phyloP scores from a whole-genome alignment of 2,113 vertebrate genomes.

The Pelecanus crispus region DNA sequence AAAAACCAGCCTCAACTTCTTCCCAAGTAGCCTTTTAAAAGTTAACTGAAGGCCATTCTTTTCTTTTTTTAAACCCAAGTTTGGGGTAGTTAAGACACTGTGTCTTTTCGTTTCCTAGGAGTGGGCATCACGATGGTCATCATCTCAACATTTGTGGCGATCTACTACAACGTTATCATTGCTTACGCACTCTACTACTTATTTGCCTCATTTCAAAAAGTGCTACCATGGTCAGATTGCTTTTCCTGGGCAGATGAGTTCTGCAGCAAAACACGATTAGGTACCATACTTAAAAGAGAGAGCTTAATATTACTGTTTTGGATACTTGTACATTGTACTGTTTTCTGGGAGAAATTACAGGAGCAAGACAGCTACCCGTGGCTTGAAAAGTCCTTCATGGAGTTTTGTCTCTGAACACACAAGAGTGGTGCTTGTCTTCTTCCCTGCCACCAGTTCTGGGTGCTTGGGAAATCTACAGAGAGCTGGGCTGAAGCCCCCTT shows the following conservation, averaged over 20 bases:
- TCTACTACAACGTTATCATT: conserved; percentile 95
- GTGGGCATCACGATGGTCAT: conserved; percentile 88
- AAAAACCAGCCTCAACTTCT: neutral
- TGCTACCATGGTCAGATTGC: conserved; percentile 85
- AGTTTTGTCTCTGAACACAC: neutral
- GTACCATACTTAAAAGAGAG: conserved; percentile 54
- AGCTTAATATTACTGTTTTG: neutral
- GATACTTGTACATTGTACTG: neutral
- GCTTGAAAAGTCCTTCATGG: neutral
- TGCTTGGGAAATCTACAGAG: neutral
- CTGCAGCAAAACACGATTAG: conserved; percentile 76
- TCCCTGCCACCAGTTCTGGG: neutral
- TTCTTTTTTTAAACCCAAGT: neutral
- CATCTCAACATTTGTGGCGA: conserved; percentile 78
- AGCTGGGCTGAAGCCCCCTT: neutral
- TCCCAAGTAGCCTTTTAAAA: neutral
- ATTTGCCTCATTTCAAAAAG: conserved; percentile 89
- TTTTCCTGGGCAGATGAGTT: conserved; percentile 70
- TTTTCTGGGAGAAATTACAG: neutral
- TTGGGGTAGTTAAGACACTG: neutral
- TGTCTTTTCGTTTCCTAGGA: conserved; percentile 72
- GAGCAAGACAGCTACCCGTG: accelerated
- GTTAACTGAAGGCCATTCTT: neutral
- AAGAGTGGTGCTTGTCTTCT: neutral
- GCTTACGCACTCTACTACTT: conserved; percentile 91